These are phyloP conservation scores for Caenorhabditis zanzibari DNA, from an alignment of 2,888 invertebrate genomes.

Conservation along the genomic window DNA sequence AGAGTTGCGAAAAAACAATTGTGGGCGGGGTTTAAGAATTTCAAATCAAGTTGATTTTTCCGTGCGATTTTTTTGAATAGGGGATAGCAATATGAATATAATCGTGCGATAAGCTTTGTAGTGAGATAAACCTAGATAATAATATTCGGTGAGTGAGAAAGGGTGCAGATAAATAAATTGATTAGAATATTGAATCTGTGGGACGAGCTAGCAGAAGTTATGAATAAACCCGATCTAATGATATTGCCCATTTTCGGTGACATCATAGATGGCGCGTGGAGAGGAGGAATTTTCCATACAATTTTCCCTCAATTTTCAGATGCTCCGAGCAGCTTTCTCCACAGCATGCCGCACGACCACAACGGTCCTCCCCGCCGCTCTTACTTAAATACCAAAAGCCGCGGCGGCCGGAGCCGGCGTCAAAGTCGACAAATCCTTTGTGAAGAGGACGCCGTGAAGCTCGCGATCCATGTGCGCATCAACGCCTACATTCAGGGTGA, in stretches of 20 bases:
- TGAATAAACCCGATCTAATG: neutral
- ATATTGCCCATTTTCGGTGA: neutral
- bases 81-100: no score
- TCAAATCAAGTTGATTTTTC: no score
- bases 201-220: neutral
- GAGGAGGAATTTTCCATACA: constrained; percentile 1
- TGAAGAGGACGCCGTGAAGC: constrained; percentile 79
- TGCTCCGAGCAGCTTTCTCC: constrained; percentile 48
- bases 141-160: neutral
- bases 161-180: constrained; percentile 28
- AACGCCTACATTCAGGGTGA: constrained; percentile 82
- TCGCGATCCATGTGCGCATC: constrained; percentile 79
- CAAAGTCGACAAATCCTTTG: constrained; percentile 77
- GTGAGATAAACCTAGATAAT: no score
- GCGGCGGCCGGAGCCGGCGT: constrained; percentile 52
- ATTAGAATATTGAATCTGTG: neutral
- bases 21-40: no score
- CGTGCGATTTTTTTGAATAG: no score
- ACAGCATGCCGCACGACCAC: neutral
- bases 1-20: no score
- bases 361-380: constrained; percentile 19
- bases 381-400: constrained; percentile 58
- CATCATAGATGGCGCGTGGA: constrained; percentile 27
- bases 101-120: no score
- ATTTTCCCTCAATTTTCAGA: constrained; percentile 18